A percentile compares a stretch with the other conserved stretches of the same genome.
Conservation (phyloP, 2,888 invertebrate species). For the Agapostemon virescens region DNA sequence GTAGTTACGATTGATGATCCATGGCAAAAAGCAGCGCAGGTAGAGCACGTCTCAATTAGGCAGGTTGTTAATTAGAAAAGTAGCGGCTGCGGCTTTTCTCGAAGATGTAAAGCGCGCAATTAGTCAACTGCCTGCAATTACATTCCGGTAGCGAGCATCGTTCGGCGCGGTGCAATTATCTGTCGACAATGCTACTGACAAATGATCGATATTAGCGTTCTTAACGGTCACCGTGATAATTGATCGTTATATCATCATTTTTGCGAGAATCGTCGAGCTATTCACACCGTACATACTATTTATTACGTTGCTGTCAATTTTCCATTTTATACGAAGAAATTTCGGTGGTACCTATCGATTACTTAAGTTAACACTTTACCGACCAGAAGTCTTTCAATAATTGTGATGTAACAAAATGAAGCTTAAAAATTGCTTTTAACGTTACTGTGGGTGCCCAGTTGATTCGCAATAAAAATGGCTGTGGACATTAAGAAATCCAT, state of each 20-base stretch:
- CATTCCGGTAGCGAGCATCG: slow-evolving; percentile 49
- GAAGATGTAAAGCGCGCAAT: slow-evolving; percentile 58
- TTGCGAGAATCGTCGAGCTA: slow-evolving; percentile 29
- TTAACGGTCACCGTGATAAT: slow-evolving; percentile 50
- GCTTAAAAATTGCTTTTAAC: no score
- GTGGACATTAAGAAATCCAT: no score
- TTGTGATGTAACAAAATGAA: no score
- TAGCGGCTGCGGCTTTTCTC: slow-evolving; percentile 45
- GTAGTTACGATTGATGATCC: slow-evolving; percentile 30
- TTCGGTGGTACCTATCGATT: not conserved
- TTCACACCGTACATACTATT: not conserved
- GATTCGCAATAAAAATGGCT: no score
- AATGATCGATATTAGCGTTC: slow-evolving; percentile 55
- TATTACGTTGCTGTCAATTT: not conserved
- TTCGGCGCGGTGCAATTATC: slow-evolving; percentile 53
- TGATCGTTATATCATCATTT: slow-evolving; percentile 45
- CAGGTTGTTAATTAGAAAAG: slow-evolving; percentile 50
- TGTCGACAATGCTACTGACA: slow-evolving; percentile 55
- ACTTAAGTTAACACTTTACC: not conserved
- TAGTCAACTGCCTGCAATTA: slow-evolving; percentile 56
- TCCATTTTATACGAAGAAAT: not conserved
- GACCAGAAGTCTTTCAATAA: not conserved
- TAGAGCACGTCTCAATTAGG: slow-evolving; percentile 54
- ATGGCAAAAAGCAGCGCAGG: slow-evolving; percentile 12
- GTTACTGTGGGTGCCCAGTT: no score